Percentiles rank a stretch among this genome's conserved stretches.
Evolutionary conservation across 2,113 vertebrate genomes (phyloP).

Genomic region (Quiscalus mexicanus): DNA sequence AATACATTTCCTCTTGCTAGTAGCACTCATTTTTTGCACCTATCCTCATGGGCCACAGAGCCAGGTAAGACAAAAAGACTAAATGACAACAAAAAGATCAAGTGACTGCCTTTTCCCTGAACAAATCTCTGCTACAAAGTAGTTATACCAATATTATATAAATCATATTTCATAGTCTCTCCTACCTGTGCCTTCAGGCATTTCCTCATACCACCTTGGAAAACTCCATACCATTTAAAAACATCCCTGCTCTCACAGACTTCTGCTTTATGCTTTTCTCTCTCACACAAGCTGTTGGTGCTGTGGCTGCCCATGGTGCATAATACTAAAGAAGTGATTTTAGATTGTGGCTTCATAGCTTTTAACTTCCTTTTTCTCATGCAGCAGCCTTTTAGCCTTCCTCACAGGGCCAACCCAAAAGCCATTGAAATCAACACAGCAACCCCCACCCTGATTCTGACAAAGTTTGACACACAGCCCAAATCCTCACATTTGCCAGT

Average conservation of each 20-base stretch:
- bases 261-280: not conserved
- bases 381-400: not conserved
- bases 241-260: not conserved
- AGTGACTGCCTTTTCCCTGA: not conserved
- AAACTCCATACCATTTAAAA: not conserved
- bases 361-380: not conserved
- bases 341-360: not conserved
- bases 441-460: fast-evolving
- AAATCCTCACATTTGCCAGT: not conserved
- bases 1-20: not conserved
- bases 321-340: not conserved
- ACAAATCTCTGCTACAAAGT: not conserved
- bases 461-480: not conserved
- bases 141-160: not conserved
- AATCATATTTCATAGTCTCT: not conserved
- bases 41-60: not conserved
- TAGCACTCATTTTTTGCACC: not conserved
- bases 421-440: not conserved
- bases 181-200: not conserved
- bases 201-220: slow-evolving; percentile 16
- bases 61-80: not conserved
- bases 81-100: not conserved
- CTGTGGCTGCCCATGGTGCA: not conserved
- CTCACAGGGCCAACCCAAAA: not conserved
- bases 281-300: not conserved